Evolutionary conservation across 92 coral and sea anemone genomes (phyloP).

Genomic region (Epizoanthus ramosus): DNA sequence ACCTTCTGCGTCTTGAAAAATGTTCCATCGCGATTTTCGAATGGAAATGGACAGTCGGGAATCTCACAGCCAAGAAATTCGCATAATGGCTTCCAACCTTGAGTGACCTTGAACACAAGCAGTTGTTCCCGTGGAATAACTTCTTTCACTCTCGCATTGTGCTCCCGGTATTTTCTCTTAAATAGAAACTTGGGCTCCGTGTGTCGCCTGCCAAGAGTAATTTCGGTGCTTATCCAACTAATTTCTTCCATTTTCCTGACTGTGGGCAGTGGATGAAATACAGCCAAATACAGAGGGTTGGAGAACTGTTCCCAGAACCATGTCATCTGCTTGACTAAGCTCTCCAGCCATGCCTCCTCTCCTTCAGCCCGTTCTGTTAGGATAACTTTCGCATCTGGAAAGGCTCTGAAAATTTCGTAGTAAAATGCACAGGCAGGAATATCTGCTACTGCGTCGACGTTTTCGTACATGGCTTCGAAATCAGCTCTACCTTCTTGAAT

Average conservation of each 20-base stretch:
- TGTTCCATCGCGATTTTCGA: constrained; percentile 3
- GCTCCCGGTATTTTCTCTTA: constrained; percentile 48
- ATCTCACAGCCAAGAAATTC: constrained; percentile 34
- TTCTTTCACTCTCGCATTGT: constrained; percentile 45
- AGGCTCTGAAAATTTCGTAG: constrained; percentile 17
- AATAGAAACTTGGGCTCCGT: not conserved
- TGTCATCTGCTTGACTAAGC: not conserved
- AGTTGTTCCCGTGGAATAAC: constrained; percentile 36
- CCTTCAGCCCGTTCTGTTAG: constrained; percentile 5
- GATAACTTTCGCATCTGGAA: constrained; percentile 10
- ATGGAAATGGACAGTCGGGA: constrained; percentile 39
- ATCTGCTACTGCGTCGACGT: constrained; percentile 17
- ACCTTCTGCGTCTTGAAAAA: too few relatives aligned
- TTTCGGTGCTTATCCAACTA: not conserved
- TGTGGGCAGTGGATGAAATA: not conserved
- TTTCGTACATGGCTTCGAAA: not conserved
- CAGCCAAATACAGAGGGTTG: too few relatives aligned
- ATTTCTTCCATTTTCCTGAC: not conserved
- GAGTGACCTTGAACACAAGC: constrained; percentile 43
- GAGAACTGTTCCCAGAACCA: too few relatives aligned
- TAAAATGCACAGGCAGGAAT: constrained; percentile 11
- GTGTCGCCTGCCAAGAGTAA: not conserved
- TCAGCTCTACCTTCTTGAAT: not conserved
- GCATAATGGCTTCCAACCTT: constrained; percentile 57
- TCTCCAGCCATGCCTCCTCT: constrained; percentile 2